These are phyloP conservation scores for Otus scops DNA, from an alignment of 2,797 vertebrate genomes.

Conservation along the genomic window DNA sequence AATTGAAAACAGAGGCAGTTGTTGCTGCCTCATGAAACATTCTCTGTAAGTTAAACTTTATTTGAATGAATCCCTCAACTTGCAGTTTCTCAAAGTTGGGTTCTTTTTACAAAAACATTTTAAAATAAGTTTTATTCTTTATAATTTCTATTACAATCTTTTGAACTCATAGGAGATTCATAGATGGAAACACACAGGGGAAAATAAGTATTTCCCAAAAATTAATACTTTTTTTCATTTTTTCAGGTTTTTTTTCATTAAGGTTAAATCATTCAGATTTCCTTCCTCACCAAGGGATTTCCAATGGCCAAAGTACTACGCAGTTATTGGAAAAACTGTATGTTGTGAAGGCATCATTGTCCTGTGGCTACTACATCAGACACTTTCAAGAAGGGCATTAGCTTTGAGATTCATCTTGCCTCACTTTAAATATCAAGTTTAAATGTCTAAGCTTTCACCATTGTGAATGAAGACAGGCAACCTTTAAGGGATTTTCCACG, in stretches of 20 bases:
- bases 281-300: neutral
- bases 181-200: neutral
- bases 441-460: neutral
- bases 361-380: neutral
- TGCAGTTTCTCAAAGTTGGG: neutral
- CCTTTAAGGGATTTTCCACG: neutral
- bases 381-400: neutral
- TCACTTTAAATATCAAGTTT: neutral
- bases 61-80: neutral
- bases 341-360: neutral
- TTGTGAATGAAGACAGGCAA: neutral
- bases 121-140: neutral
- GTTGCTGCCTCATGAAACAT: neutral
- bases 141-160: neutral
- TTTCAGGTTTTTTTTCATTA: neutral
- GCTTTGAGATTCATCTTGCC: neutral
- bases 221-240: too few relatives aligned
- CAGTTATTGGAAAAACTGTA: neutral
- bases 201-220: neutral
- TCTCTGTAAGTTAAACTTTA: neutral
- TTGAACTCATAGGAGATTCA: neutral
- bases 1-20: neutral
- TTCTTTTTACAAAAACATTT: neutral
- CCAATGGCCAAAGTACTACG: neutral
- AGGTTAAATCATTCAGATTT: neutral